Evolutionary conservation across 2,797 vertebrate species (phyloP).

Genomic region (Lutjanus argentimaculatus): DNA sequence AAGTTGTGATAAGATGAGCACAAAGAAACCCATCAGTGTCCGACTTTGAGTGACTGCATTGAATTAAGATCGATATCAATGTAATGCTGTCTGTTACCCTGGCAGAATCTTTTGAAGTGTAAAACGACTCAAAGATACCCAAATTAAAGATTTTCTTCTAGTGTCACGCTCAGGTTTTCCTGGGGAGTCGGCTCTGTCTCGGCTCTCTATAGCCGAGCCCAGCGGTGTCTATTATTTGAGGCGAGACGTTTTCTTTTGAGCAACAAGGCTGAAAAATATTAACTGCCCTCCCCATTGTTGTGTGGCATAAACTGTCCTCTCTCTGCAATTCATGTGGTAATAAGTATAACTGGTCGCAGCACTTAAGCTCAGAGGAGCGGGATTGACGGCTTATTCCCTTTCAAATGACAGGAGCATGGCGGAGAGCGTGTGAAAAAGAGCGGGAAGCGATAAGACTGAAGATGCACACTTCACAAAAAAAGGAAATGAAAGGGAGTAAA

Average conservation of each 20-base stretch:
- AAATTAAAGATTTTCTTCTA: slow-evolving; percentile 54
- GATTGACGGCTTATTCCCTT: slow-evolving; percentile 55
- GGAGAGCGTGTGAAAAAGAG: slow-evolving; percentile 1
- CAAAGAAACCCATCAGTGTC: slow-evolving; percentile 53
- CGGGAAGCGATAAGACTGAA: slow-evolving; percentile 40
- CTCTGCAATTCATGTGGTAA: slow-evolving; percentile 59
- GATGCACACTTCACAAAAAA: slow-evolving; percentile 45
- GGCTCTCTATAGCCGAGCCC: slow-evolving; percentile 24
- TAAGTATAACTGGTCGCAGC: slow-evolving; percentile 53
- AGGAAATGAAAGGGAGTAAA: slow-evolving; percentile 70
- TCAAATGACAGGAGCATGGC: slow-evolving; percentile 40
- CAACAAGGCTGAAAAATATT: slow-evolving; percentile 45
- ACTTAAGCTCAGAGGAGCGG: slow-evolving; percentile 31
- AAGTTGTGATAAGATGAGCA: slow-evolving; percentile 65
- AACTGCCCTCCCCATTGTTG: slow-evolving; percentile 48
- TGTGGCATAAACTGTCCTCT: slow-evolving; percentile 18
- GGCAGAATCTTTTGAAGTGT: slow-evolving; percentile 50
- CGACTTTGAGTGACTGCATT: slow-evolving; percentile 70
- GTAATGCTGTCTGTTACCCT: slow-evolving; percentile 60
- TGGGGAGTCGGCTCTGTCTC: background rate
- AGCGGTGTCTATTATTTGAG: slow-evolving; percentile 8
- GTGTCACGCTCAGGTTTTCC: slow-evolving; percentile 29
- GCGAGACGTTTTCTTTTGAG: slow-evolving; percentile 43
- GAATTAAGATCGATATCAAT: slow-evolving; percentile 76
- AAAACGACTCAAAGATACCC: slow-evolving; percentile 26